Base-by-base conservation (phyloP, 2,113 vertebrate genomes). In the Ancistrus triradiatus region DNA sequence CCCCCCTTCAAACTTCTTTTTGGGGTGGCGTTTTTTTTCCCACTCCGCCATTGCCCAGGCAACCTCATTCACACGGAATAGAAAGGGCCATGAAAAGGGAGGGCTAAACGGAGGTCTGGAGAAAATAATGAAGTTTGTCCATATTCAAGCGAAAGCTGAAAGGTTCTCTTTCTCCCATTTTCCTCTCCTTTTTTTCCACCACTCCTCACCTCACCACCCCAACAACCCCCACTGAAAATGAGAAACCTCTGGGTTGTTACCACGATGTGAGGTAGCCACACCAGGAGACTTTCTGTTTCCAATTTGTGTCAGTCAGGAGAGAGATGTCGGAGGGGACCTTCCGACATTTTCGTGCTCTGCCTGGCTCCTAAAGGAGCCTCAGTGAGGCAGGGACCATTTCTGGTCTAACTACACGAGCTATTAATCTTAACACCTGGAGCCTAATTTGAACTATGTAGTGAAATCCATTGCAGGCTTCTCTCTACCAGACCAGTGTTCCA, bases 91-190 rank as follows among this genome's bases (percentile, higher is more conserved):
- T 83, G 88, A 89, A 89, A 78, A 84, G 80, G 75, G 79, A 77
- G 77, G 86, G 85, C 82, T 82, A 85, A 82, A 87, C 84, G 77
- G 78, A 82, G 83, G 80, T 53, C 74, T 74, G 79, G 78, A 81
- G 81, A 82, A 86, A 86, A 87, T 88, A 90, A 89, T 88, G 86
- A 85, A 87, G 87, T 89, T 88, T 89, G 87, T 88, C 84, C 86
- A 88, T 89, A 88, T 90, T 88, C 87, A 88, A 81, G 83, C 76
- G 19, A 46, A 24, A 70, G 71, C 87, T 88, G 83, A 88, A 89
- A 87, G 86, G 75, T 77, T 72, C 80, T 73, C 74, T 68, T 78
- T 71, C 79, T 81, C 84, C 78, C 76, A 70, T 81, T 73, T 78
- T 68, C 66, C 77, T 70, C 76, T 72, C 74, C 55, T 73, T 73